Evolutionary conservation across 2,113 vertebrate species (phyloP).

Genomic region (Ahaetulla prasina): DNA sequence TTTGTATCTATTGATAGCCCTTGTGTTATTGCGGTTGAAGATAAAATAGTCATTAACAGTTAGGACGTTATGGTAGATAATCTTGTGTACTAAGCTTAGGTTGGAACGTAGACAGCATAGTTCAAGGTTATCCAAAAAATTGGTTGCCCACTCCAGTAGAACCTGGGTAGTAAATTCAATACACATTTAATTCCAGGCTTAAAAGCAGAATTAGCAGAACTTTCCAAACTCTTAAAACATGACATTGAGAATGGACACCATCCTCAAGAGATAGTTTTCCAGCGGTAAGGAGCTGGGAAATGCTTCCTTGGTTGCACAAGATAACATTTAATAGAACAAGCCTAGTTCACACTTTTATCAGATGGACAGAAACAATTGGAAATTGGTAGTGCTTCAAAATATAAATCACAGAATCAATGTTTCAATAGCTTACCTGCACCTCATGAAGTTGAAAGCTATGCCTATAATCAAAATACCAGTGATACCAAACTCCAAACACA

Average conservation of each 20-base stretch:
- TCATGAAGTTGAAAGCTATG: not conserved
- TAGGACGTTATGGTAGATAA: too few species aligned
- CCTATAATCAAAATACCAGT: not conserved
- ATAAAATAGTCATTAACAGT: too few species aligned
- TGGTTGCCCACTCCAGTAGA: not conserved
- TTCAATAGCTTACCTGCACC: not conserved
- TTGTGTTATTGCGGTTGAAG: too few species aligned
- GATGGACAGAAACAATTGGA: not conserved
- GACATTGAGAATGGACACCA: not conserved
- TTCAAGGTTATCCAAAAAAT: too few species aligned
- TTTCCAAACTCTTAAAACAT: not conserved
- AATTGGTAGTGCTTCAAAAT: not conserved
- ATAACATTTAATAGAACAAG: not conserved
- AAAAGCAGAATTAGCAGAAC: not conserved
- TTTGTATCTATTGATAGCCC: too few species aligned
- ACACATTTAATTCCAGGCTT: not conserved
- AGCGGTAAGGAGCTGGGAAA: not conserved
- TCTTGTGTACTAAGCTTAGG: too few species aligned
- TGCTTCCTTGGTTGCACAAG: not conserved
- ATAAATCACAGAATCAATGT: not conserved
- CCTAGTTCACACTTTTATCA: not conserved
- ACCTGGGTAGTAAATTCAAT: not conserved
- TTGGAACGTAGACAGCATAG: too few species aligned
- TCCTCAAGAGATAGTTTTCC: not conserved
- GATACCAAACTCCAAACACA: not conserved